Conservation (phyloP, 1,140 invertebrate species). For the Bathynomus jamesi region DNA sequence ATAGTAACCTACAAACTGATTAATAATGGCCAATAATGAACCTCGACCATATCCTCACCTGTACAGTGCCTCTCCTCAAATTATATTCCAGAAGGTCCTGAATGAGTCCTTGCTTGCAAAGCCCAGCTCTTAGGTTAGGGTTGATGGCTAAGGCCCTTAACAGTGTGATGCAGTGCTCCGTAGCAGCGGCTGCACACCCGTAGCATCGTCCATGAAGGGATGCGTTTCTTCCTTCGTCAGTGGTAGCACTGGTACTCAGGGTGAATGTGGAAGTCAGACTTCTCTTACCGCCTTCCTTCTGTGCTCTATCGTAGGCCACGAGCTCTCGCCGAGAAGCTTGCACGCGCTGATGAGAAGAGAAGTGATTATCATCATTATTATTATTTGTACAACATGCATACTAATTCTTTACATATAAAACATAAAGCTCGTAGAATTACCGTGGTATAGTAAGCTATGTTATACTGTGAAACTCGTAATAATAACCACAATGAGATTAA, state of each 20-base stretch:
- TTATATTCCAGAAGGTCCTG: conserved; percentile 86
- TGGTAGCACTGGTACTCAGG: conserved; percentile 44
- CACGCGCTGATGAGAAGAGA: conserved; percentile 75
- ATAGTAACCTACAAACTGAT: no score
- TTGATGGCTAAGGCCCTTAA: conserved; percentile 84
- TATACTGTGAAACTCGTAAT: no score
- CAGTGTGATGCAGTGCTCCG: conserved; percentile 87
- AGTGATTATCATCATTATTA: no score
- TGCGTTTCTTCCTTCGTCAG: conserved; percentile 44
- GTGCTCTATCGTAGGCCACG: conserved; percentile 76
- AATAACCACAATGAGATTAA: no score
- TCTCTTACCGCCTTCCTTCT: conserved; percentile 53
- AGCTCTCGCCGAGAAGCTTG: conserved; percentile 80
- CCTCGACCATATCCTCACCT: conserved; percentile 14
- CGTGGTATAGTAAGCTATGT: no score
- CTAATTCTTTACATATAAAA: no score
- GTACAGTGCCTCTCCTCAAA: conserved; percentile 62
- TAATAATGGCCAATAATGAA: no score
- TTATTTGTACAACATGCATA: no score
- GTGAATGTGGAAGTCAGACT: conserved; percentile 26
- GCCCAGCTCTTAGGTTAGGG: conserved; percentile 60
- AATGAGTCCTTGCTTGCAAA: conserved; percentile 80
- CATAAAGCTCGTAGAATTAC: no score
- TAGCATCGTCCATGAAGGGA: conserved; percentile 58
- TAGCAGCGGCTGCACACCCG: conserved; percentile 74